These are phyloP conservation scores for Megaceryle alcyon DNA, from an alignment of 2,797 vertebrate genomes.

Conservation along the genomic window DNA sequence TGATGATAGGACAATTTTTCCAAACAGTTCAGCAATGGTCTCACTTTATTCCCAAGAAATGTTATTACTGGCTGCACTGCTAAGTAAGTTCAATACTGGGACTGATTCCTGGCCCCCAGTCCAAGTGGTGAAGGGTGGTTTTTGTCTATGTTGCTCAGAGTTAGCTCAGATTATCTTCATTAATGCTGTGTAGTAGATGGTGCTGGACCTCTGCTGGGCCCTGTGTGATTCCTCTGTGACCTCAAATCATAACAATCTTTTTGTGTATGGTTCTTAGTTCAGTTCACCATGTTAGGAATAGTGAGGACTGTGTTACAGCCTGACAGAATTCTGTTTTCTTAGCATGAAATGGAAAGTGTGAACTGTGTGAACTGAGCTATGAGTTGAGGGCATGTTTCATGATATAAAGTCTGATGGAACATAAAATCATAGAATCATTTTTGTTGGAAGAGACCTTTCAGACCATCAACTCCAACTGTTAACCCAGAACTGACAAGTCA, in stretches of 20 bases:
- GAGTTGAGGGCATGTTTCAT: not conserved
- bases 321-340: conserved; percentile 47
- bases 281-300: conserved; percentile 41
- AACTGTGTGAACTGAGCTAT: not conserved
- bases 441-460: not conserved
- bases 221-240: not conserved
- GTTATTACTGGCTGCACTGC: conserved; percentile 57
- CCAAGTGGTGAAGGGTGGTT: conserved; percentile 49
- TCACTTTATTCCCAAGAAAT: conserved; percentile 47
- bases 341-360: not conserved
- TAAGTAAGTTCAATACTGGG: not conserved
- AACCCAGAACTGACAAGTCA: not conserved
- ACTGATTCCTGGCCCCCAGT: conserved; percentile 30
- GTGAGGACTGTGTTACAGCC: conserved; percentile 36
- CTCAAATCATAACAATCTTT: conserved; percentile 54
- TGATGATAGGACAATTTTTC: conserved; percentile 29
- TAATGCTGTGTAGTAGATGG: not conserved
- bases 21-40: conserved; percentile 12
- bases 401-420: not conserved
- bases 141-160: not conserved
- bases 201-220: conserved; percentile 4
- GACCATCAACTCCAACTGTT: not conserved
- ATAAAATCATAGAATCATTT: not conserved
- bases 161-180: conserved; percentile 15
- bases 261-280: not conserved